Evolutionary conservation across 37 sponge, comb jelly and placozoan genomes (phyloP), one percentile per base, ranked within the genome.

Genomic region (Hormiphora californensis): DNA sequence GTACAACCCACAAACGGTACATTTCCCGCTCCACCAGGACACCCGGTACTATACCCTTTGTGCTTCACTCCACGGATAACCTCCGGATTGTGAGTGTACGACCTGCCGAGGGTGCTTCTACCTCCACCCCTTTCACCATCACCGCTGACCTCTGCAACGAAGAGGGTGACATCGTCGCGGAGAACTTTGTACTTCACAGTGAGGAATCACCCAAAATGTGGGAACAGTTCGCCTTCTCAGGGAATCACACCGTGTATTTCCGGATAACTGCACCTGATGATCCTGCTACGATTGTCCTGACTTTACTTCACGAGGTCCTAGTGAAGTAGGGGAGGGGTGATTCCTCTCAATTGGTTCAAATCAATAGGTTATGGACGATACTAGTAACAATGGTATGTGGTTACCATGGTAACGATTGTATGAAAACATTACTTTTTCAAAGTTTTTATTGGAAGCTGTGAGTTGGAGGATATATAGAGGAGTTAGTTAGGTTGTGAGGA

Each of bases 151-250:
- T 73, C 9, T 73, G 81, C 25, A 73, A 73, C 38, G 81, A 73
- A 39, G 81, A 73, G 23, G 81, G 81, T 73, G 81, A 73, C 28
- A 73, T 43, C 4, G 38, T 73, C 21, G 81, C 81, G 81, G 81
- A 73, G 46, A 73, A 73, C 46, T 73, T 73, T 33, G 44, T 33
- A 36, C 46, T 73, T 23, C 81, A 73, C 46, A 22, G 17, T 22
- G 81, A 73, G 12, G 43, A 22, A n/a, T 73, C 81, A 22, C 81
- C 81, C 1, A 73, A 73, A 73, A 43, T 73, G 4, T 73, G 81
- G 81, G 81, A 73, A 39, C 81, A 73, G 44, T 73, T 43, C 46
- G 81, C 81, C 43, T 73, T 73, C 23, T 41, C 46, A 1, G 81
- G 81, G 41, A 73, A 73, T 17, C 81, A 73, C 46, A 73, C 81